phyloP scores from a whole-genome alignment of 1,140 invertebrate genomes.

The Cecropterus lyciades region DNA sequence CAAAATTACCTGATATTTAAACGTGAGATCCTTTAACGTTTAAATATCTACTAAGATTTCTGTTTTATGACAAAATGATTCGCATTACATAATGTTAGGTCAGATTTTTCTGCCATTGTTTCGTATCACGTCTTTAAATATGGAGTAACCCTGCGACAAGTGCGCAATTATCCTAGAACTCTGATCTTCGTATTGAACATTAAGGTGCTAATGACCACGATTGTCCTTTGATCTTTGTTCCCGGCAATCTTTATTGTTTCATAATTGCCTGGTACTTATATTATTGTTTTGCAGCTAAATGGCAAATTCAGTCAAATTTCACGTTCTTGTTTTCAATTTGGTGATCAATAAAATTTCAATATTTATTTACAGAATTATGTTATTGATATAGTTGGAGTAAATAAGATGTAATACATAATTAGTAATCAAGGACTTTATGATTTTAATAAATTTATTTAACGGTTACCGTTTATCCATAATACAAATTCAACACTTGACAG shows the following conservation, averaged over 20 bases:
- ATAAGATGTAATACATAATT: too few species aligned
- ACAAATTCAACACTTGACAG: too few species aligned
- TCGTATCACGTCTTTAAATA: conserved; percentile 3
- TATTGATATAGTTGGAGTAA: neutral
- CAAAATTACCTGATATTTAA: too few species aligned
- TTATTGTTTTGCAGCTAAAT: neutral
- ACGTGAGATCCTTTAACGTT: too few species aligned
- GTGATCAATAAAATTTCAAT: too few species aligned
- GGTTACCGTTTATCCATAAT: too few species aligned
- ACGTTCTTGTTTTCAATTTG: too few species aligned
- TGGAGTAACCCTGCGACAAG: conserved; percentile 3
- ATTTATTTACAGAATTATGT: too few species aligned
- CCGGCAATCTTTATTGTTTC: conserved; percentile 7
- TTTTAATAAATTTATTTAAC: too few species aligned
- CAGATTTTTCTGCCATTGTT: neutral
- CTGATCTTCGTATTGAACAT: conserved; percentile 4
- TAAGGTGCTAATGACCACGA: conserved; percentile 7
- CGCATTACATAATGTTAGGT: neutral
- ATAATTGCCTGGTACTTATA: neutral
- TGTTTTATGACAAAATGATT: too few species aligned
- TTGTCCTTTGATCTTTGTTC: conserved; percentile 15
- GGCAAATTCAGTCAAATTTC: neutral
- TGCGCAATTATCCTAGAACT: conserved; percentile 8
- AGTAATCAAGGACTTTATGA: too few species aligned
- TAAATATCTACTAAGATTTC: too few species aligned